Evolutionary conservation across 2,888 invertebrate genomes (phyloP).

Genomic region (Caenorhabditis plicata): DNA sequence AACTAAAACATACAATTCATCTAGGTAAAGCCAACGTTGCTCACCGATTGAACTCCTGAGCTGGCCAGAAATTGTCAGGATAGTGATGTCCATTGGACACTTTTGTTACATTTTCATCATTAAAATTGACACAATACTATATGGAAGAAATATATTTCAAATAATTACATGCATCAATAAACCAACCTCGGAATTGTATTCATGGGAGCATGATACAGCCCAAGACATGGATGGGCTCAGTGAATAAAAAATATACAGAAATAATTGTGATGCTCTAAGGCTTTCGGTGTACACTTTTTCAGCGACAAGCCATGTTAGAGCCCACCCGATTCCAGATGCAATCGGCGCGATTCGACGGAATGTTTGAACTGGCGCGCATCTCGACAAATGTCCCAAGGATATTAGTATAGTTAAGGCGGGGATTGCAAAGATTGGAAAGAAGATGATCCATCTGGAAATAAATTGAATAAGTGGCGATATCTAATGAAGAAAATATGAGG

Average conservation of each 20-base stretch:
- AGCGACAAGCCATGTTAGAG: conserved; percentile 43
- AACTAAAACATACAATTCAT: conserved; percentile 19
- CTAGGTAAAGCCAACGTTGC: background rate
- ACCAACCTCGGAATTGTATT: conserved; percentile 17
- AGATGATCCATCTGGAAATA: conserved; percentile 36
- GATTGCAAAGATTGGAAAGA: conserved; percentile 44
- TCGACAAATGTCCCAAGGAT: conserved; percentile 36
- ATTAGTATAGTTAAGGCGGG: conserved; percentile 41
- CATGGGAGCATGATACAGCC: conserved; percentile 35
- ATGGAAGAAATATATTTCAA: background rate
- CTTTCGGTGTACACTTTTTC: conserved; percentile 39
- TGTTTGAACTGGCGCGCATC: conserved; percentile 36
- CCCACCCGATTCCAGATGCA: conserved; percentile 48
- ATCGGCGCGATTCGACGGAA: conserved; percentile 45
- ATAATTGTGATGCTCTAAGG: conserved; percentile 31
- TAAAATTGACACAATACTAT: conserved; percentile 24
- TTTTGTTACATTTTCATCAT: conserved; percentile 23
- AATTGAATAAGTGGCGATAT: no score
- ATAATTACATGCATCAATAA: no score
- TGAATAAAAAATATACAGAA: conserved; percentile 43
- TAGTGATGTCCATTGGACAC: no score
- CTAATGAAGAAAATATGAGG: no score
- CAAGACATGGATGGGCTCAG: conserved; percentile 30
- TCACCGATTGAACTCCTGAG: conserved; percentile 52
- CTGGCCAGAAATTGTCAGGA: conserved; percentile 53